phyloP scores from a whole-genome alignment of 1,140 invertebrate species.

The Ptiloglossa arizonensis region DNA sequence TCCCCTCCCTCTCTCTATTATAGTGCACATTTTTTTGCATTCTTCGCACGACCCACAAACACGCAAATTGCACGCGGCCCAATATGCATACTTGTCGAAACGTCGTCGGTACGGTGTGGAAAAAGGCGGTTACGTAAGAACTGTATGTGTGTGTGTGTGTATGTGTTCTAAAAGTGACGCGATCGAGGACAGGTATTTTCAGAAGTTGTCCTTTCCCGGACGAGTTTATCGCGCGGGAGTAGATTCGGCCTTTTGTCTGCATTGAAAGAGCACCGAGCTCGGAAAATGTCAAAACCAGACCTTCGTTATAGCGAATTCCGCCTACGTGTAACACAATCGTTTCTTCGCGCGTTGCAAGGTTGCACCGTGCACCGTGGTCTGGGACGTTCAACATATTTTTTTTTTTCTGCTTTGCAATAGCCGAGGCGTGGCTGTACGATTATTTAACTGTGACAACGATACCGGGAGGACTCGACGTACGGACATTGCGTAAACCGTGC shows the following conservation, averaged over 20 bases:
- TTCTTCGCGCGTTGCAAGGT: background rate
- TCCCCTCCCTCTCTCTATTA: background rate
- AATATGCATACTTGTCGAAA: background rate
- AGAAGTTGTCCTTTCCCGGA: background rate
- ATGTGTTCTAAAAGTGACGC: background rate
- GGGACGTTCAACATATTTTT: background rate
- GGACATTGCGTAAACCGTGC: background rate
- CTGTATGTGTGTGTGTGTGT: no score
- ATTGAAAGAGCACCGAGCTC: background rate
- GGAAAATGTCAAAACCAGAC: slow-evolving; percentile 30
- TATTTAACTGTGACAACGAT: background rate
- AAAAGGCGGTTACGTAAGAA: background rate
- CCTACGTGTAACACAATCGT: background rate
- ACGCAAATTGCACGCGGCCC: background rate
- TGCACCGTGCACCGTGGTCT: background rate
- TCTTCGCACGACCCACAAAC: background rate
- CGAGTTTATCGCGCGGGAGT: background rate
- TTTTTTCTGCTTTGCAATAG: slow-evolving; percentile 11
- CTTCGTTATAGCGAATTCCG: background rate
- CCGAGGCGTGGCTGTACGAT: slow-evolving; percentile 7
- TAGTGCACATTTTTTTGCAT: slow-evolving; percentile 19
- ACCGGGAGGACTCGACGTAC: background rate
- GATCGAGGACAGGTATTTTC: background rate
- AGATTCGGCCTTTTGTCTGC: background rate
- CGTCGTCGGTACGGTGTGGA: background rate